Evolutionary conservation across 2,797 vertebrate species (phyloP), one percentile per base, ranked within the genome.

Genomic region (Lutjanus campechanus): DNA sequence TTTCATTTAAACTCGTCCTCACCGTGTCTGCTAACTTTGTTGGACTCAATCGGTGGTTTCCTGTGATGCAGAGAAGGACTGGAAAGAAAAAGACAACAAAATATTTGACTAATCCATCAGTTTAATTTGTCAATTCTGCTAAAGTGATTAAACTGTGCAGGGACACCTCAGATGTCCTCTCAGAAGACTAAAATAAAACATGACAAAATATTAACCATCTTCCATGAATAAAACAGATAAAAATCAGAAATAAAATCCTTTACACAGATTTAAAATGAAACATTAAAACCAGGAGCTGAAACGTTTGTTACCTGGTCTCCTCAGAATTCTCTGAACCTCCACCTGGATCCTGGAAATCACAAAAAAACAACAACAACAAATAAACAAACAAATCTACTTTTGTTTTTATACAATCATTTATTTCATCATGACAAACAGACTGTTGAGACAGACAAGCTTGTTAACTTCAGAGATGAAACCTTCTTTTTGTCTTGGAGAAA

Each of bases 231-330:
- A 22, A 54, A 54, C 51, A 51, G 29, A 36, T 3, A 36, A 36
- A 36, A 36, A 36, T 4, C 29, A 36, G 29, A 36, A 36, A 36
- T 36, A 36, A 36, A 36, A 17, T 5, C 49, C 17, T 8, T 50
- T 46, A 46, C 7, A 46, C 44, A 68, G 19, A 36, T 5, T 36
- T 36, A 36, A 36, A 36, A 20, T 25, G 7, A 47, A 36, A 46
- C 3, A 51, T 19, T 12, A 54, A 72, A 68, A 6, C 4, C 13
- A 10, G 19, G 8, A 51, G 17, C 9, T 0, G 49, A 51, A 51
- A 7, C 0, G 19, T 11, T 36, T 51, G 44, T 65, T 73, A 88
- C 86, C 83, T 75, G 61, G 16, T 12, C 15, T 4, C 41, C n/a
- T 20, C 49, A 41, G 77, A 61, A 41, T 19, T 41, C 20, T 61